Evolutionary conservation across 2,888 invertebrate genomes (phyloP), one percentile per base, ranked within the genome.

Genomic region (Rhagonycha fulva): DNA sequence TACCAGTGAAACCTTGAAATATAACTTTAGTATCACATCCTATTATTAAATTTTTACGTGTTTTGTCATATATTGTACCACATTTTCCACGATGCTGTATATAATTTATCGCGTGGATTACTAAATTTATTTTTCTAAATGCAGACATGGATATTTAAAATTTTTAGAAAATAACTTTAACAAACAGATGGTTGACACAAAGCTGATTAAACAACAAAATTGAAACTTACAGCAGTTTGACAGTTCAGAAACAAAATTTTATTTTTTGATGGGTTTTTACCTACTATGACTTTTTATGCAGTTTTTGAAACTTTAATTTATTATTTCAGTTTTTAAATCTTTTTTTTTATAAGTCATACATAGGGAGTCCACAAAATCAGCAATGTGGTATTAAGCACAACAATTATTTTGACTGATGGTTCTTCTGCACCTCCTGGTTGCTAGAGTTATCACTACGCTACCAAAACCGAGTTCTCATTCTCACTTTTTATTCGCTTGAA

Each of bases 1-100:
- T 94, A 76, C 95, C 95, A 66, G 95, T 95, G 83, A 95, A 94
- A 12, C 95, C 95, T 88, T 95, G 95, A 83, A 93, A 93, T 76
- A 95, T 93, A 4, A 95, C 92, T 88, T 92, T 93, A 3, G 94
- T 94, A 71, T 92, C 87, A 81, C 84, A 81, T 4, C 67, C 79
- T 11, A 86, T 70, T 26, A 78, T 60, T 23, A 85, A 62, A 72
- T 85, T 84, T 23, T 77, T 68, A 0, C 81, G 75, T 2, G 84
- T 84, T 5, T 70, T 23, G 7, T 81, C 79, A 68, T 83, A 83
- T 4, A 23, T 9, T 14, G 63, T 3, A 0, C 14, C 14, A 23
- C 14, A 14, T n/a, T 9, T 26, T 5, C 63, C 47, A 47, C 47
- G 47, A 2, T 7, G n/a, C 5, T 47, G 47, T 2, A n/a, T n/a